Conservation (phyloP, 2,113 vertebrate species). For the Gnathonemus echidnorhynchus region DNA sequence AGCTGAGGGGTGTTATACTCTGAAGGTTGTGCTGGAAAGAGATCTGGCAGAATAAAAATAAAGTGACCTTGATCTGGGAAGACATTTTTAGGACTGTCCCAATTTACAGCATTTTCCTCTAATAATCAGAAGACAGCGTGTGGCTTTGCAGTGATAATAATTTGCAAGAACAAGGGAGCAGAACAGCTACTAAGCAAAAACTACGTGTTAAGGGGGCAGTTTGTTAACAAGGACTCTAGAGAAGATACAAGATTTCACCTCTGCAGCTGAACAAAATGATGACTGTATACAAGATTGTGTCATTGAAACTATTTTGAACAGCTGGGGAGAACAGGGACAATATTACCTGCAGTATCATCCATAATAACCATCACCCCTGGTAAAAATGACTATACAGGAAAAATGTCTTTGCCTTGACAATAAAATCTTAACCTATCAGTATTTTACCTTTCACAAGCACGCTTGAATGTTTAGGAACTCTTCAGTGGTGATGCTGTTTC, state of each 20-base stretch:
- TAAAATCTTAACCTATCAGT: background rate
- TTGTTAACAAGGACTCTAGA: background rate
- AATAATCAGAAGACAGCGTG: background rate
- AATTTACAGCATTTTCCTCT: background rate
- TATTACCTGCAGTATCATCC: background rate
- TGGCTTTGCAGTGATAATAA: background rate
- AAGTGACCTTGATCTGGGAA: background rate
- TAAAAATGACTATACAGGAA: background rate
- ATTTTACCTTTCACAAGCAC: background rate
- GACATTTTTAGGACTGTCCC: slow-evolving; percentile 16
- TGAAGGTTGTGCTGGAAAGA: background rate
- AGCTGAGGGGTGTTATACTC: background rate
- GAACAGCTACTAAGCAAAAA: background rate
- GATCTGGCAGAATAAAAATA: background rate
- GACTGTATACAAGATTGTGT: background rate
- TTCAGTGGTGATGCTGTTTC: background rate
- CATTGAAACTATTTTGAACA: background rate
- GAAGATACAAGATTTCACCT: background rate
- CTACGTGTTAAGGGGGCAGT: background rate
- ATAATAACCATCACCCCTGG: background rate
- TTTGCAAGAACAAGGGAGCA: background rate
- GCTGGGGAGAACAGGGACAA: background rate
- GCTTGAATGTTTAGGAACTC: background rate
- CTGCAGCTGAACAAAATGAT: background rate
- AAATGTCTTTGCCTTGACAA: background rate